Base-by-base conservation (phyloP, 1,140 invertebrate species). In the Hypsibius dujardini region DNA sequence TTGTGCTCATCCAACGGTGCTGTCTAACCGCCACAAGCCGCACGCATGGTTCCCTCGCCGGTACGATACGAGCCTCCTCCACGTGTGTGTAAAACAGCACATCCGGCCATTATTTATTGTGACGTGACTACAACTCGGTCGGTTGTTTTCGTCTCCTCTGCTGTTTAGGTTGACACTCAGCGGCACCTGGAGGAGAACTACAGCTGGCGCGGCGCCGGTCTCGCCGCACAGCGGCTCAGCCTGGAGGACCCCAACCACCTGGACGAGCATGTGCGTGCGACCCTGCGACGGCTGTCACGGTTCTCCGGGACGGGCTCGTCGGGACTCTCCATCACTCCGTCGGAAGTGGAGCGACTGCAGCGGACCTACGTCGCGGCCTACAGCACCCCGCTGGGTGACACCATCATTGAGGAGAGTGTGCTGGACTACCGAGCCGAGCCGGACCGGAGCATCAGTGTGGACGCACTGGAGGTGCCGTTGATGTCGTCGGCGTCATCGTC, bases 351-450 rank as follows among this genome's bases (percentile, higher is more conserved):
- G 12, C 62, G 62, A 12, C 12, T 67, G 62, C 62, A 67, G 42
- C 12, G 42, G 62, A 15, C 12, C 62, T 67, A 67, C 62, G 62
- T 67, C 12, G 42, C 12, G 12, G 12, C 62, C 12, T 67, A 67
- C 62, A 67, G 62, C 62, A 67, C 62, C 12, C 62, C 62, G 42
- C 45, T 67, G 62, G 62, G 62, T 7, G 62, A 67, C 12, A 67
- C 62, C 62, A 67, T 67, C 42, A 42, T 67, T 12, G 62, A 67
- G 42, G 62, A 67, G 62, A 42, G 62, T 45, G 42, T 67, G 12
- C 3, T 67, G 12, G 62, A 67, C 3, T 67, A 15, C 45, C 7
- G 7, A 7, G 62, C 7, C 12, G 3, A 12, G 62, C 12, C 12
- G 12, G 62, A 67, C 42, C 12, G 42, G 12, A 15, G 12, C 45